Evolutionary conservation across 2,888 invertebrate species (phyloP).

Genomic region (Polietes domitor): DNA sequence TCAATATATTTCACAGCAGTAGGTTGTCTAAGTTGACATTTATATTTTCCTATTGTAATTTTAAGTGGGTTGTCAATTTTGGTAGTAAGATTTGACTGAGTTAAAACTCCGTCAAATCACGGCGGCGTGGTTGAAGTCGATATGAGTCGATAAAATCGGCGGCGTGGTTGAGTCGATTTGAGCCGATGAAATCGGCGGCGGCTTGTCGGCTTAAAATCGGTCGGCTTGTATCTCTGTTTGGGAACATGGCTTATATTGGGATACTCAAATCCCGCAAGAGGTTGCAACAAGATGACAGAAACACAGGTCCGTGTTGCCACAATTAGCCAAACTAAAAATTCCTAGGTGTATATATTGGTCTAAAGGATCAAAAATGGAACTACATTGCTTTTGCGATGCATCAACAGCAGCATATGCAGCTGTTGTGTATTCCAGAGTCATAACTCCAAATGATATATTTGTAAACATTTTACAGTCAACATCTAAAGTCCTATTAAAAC

Average conservation of each 20-base stretch:
- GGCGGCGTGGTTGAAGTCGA: too few relatives aligned
- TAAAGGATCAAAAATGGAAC: not conserved
- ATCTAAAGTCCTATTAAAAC: conserved; percentile 49
- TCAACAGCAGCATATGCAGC: conserved; percentile 41
- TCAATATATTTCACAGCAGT: too few relatives aligned
- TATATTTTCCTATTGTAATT: too few relatives aligned
- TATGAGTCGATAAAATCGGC: too few relatives aligned
- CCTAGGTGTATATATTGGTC: conserved; percentile 28
- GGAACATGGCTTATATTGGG: conserved; percentile 27
- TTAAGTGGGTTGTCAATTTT: too few relatives aligned
- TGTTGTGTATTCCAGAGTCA: conserved; percentile 14
- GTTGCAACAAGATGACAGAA: conserved; percentile 2
- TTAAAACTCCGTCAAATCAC: too few relatives aligned
- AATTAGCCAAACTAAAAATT: conserved; percentile 14
- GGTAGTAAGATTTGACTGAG: too few relatives aligned
- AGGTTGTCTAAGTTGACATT: too few relatives aligned
- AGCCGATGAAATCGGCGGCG: too few relatives aligned
- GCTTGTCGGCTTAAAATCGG: too few relatives aligned
- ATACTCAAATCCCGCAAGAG: not conserved
- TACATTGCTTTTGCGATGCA: conserved; percentile 35
- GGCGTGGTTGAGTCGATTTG: too few relatives aligned
- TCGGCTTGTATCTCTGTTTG: too few relatives aligned
- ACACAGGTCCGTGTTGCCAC: not conserved
- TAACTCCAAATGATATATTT: conserved; percentile 12
- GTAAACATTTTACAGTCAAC: conserved; percentile 50